Evolutionary conservation across 2,113 vertebrate species (phyloP), one percentile per base, ranked within the genome.

Genomic region (Seriola rivoliana): DNA sequence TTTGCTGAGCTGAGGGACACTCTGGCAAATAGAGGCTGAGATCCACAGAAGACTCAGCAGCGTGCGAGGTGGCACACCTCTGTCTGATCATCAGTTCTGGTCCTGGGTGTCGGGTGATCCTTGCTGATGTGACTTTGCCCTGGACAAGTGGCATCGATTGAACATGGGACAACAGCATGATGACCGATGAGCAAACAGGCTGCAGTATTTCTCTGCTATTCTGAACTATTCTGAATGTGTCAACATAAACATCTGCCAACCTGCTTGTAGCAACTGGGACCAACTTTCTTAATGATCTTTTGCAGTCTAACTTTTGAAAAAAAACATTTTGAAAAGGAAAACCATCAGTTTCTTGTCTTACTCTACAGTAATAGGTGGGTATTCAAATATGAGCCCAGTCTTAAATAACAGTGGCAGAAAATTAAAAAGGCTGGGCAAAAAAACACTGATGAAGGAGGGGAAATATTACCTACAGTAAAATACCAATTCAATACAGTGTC

Each of bases 1-100:
- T 91, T 81, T 79, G 90, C 87, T 87, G 91, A 91, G 88, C 85
- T 83, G 78, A 89, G 88, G 91, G 91, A 88, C 90, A 73, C 83
- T 69, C 40, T 86, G 88, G 81, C 87, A 92, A 94, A 93, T 89
- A 82, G 84, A 94, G 81, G 83, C 88, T 80, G 75, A 88, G 79
- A 81, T 85, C 84, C 72, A 73, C 69, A 84, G 80, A 75, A 68
- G 58, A 68, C 44, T 54, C n/a, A 23, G 50, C 58, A 63, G 50
- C 58, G 3, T 40, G 63, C 60, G 64, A 66, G 55, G 75, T 38
- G 72, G 78, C 77, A 71, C 14, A 34, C 38, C 66, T 71, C 57
- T 77, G 70, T 78, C 74, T 75, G 77, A 52, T 89, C 86, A 89
- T 88, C 86, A 86, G 44, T 84, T 88, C 82, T 67, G 70, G 34